phyloP scores from a whole-genome alignment of 1,140 invertebrate genomes.

The Philotrypesis tridentata region DNA sequence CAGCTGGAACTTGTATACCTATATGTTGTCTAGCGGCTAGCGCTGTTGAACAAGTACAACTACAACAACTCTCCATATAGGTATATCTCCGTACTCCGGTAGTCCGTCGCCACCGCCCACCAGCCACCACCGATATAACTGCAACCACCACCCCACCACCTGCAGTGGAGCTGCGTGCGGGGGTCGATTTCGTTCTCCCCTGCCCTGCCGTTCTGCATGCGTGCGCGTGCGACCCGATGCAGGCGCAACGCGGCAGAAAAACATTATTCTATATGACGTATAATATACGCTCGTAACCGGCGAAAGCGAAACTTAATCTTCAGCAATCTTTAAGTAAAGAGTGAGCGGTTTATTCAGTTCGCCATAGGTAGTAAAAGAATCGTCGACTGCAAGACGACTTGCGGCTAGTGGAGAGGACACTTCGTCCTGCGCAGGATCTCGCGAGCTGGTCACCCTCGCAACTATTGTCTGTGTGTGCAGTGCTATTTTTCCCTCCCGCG shows the following conservation, averaged over 20 bases:
- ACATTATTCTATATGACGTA: background rate
- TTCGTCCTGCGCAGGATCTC: background rate
- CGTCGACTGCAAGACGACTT: slow-evolving; percentile 3
- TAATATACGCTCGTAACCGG: background rate
- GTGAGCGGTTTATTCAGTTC: background rate
- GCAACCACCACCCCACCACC: background rate
- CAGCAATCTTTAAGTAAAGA: too few species aligned
- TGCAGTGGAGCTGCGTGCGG: background rate
- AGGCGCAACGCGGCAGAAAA: background rate
- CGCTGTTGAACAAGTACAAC: too few species aligned
- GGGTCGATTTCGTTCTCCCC: background rate
- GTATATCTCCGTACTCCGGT: too few species aligned
- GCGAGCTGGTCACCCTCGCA: background rate
- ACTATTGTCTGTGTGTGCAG: too few species aligned
- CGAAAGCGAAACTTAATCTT: background rate
- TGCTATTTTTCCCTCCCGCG: background rate
- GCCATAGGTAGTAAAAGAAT: background rate
- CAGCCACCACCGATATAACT: too few species aligned
- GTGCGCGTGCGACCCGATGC: background rate
- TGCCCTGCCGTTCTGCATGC: too few species aligned
- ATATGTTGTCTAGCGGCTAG: too few species aligned
- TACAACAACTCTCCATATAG: too few species aligned
- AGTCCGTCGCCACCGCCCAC: too few species aligned
- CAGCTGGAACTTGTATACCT: too few species aligned
- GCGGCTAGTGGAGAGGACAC: background rate